phyloP scores from a whole-genome alignment of 37 sponge, comb jelly and placozoan species.

The Chondrosia reniformis region DNA sequence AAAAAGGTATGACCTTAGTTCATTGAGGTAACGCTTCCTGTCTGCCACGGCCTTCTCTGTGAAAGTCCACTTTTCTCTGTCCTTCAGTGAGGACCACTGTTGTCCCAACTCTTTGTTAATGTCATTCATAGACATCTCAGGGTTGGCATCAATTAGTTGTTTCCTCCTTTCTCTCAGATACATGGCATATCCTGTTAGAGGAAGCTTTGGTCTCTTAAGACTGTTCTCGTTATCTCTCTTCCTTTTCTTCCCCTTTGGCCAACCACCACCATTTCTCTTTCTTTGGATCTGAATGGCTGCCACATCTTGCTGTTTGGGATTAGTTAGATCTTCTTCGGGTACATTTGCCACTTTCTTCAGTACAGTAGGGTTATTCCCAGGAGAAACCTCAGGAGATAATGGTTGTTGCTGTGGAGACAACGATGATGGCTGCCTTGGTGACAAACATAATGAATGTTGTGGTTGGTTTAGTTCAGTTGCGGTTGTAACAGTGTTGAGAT shows the following conservation, averaged over 20 bases:
- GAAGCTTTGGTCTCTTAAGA: constrained; percentile 4
- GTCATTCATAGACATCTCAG: constrained; percentile 16
- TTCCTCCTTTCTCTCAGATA: constrained; percentile 9
- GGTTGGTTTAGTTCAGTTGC: no score
- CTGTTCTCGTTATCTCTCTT: neutral
- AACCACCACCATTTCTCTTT: constrained; percentile 9
- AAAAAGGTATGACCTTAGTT: neutral
- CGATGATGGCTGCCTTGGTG: no score
- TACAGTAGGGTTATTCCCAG: no score
- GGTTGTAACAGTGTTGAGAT: no score
- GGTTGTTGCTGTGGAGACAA: no score
- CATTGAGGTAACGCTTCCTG: constrained; percentile 22
- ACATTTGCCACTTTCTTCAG: neutral
- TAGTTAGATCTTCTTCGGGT: neutral
- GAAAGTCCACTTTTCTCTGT: neutral
- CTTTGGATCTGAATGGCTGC: no score
- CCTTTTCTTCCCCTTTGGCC: constrained; percentile 7
- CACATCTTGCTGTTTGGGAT: no score
- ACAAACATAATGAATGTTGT: no score
- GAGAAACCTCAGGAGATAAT: no score
- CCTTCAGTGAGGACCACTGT: neutral
- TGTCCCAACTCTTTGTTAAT: constrained; percentile 4
- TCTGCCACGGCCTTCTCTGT: constrained; percentile 9
- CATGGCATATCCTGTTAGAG: constrained; percentile 17
- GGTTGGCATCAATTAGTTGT: constrained; percentile 4